Conservation (phyloP, 1,140 invertebrate species). For the Zaprionus africanus region DNA sequence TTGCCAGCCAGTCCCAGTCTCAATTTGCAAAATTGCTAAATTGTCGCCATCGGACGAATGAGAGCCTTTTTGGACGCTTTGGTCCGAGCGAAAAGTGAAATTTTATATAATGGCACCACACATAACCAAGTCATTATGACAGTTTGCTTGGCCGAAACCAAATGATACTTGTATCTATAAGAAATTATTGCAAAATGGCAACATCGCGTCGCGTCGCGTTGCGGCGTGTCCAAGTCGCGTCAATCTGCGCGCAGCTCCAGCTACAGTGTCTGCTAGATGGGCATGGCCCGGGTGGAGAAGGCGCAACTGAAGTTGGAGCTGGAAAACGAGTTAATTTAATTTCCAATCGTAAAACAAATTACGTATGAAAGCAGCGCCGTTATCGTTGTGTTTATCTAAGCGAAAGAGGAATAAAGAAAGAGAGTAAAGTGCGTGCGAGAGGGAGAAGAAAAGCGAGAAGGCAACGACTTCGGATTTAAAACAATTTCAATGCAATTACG, state of each 20-base stretch:
- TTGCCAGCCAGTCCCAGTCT: not conserved
- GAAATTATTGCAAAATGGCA: slow-evolving; percentile 60
- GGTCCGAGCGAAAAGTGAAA: slow-evolving; percentile 68
- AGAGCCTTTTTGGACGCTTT: slow-evolving; percentile 58
- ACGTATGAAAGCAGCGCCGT: slow-evolving; percentile 75
- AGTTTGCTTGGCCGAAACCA: slow-evolving; percentile 71
- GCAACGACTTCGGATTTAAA: slow-evolving; percentile 46
- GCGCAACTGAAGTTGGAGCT: slow-evolving; percentile 17
- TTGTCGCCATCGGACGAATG: slow-evolving; percentile 30
- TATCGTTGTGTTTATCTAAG: slow-evolving; percentile 68
- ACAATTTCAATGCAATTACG: slow-evolving; percentile 69
- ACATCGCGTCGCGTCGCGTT: not conserved
- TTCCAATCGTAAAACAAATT: slow-evolving; percentile 80
- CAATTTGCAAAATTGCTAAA: slow-evolving; percentile 41
- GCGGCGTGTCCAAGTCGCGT: slow-evolving; percentile 1
- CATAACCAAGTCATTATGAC: slow-evolving; percentile 78
- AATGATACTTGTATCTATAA: slow-evolving; percentile 63
- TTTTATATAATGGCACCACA: slow-evolving; percentile 71
- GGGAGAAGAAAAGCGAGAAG: not conserved
- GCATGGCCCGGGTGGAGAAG: slow-evolving; percentile 11
- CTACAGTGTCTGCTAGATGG: slow-evolving; percentile 37
- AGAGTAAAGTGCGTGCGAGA: not conserved
- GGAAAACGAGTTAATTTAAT: slow-evolving; percentile 79
- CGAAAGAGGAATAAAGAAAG: not conserved
- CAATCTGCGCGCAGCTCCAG: slow-evolving; percentile 21